phyloP scores from a whole-genome alignment of 37 sponge, comb jelly and placozoan genomes.

The Amphimedon queenslandica region DNA sequence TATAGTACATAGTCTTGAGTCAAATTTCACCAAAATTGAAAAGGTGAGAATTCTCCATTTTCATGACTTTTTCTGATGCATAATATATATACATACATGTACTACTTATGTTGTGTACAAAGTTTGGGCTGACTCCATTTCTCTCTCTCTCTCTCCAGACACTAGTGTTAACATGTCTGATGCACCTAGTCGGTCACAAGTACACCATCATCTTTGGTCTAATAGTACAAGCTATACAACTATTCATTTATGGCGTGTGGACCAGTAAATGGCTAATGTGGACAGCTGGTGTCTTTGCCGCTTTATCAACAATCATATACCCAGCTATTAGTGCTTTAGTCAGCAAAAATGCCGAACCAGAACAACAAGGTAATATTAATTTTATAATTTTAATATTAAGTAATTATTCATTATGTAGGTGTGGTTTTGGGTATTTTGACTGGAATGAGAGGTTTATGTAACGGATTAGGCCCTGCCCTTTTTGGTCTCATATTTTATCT shows the following conservation, averaged over 20 bases:
- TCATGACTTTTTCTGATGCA: too few species aligned
- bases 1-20: too few species aligned
- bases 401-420: conserved; percentile 21
- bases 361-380: conserved; percentile 75
- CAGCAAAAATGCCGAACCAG: conserved; percentile 63
- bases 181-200: conserved; percentile 62
- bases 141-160: conserved; percentile 69
- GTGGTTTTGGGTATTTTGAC: conserved; percentile 81
- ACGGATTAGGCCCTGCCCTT: conserved; percentile 84
- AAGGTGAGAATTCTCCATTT: too few species aligned
- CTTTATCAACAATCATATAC: conserved; percentile 74
- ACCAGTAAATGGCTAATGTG: conserved; percentile 76
- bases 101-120: too few species aligned
- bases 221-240: conserved; percentile 64
- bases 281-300: conserved; percentile 67
- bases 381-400: not conserved
- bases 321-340: conserved; percentile 84
- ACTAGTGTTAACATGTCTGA: conserved; percentile 37
- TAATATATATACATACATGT: too few species aligned
- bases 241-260: conserved; percentile 70
- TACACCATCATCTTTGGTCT: conserved; percentile 73
- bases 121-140: not conserved
- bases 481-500: conserved; percentile 85
- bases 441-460: conserved; percentile 87
- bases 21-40: too few species aligned